phyloP scores from a whole-genome alignment of 1,140 invertebrate genomes.

The Heliconius himera region DNA sequence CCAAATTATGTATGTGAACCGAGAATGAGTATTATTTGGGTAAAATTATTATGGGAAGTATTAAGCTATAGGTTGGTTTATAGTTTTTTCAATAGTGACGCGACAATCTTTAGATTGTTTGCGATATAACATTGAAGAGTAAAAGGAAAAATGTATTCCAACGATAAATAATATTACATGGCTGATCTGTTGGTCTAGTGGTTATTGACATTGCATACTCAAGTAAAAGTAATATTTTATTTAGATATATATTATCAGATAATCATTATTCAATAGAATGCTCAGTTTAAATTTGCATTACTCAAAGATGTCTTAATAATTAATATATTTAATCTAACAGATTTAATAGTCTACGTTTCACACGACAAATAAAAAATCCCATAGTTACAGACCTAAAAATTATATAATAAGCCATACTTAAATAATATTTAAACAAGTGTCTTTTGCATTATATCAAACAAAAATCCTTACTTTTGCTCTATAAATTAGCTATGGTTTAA shows the following conservation, averaged over 20 bases:
- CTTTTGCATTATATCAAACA: neutral
- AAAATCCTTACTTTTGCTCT: neutral
- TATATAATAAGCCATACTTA: neutral
- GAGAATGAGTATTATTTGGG: neutral
- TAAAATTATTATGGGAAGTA: neutral
- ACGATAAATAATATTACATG: too few species aligned
- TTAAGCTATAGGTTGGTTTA: neutral
- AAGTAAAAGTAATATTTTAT: too few species aligned
- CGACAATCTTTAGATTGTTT: neutral
- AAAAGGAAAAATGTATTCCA: too few species aligned
- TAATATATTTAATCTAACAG: neutral
- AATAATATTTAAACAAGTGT: neutral
- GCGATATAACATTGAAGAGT: neutral
- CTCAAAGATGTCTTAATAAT: too few species aligned
- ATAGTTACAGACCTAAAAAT: neutral
- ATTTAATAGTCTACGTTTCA: neutral
- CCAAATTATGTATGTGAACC: neutral
- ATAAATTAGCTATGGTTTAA: neutral
- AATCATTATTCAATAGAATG: too few species aligned
- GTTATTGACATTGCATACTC: too few species aligned
- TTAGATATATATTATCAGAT: too few species aligned
- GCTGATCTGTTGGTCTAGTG: too few species aligned
- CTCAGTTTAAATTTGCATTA: too few species aligned
- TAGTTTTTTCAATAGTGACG: neutral
- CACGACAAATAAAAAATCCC: too few species aligned